Evolutionary conservation across 2,888 invertebrate species (phyloP), one percentile per base, ranked within the genome.

Genomic region (Folsomia candida): DNA sequence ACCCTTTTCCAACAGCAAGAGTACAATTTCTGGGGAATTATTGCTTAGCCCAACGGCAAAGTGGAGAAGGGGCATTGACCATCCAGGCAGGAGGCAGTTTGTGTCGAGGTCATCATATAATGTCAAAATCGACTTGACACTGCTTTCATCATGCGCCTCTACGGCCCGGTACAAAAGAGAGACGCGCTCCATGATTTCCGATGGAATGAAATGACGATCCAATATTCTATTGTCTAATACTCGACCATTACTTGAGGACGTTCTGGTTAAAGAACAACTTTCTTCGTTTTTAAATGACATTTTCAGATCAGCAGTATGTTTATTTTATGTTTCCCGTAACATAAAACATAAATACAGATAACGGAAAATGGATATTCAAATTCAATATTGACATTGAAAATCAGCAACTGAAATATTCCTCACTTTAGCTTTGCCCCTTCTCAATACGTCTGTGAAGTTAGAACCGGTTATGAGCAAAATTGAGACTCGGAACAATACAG

Each of bases 21-120:
- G 6, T 6, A 78, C 76, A 24, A 79, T 74, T 0, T 59, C 37
- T 0, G 69, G 25, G 3, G 68, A 67, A 71, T 78, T 78, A 11
- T 69, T 67, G 65, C 75, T 75, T 9, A 66, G 60, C 1, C 78
- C 79, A 26, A 79, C 79, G 1, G 78, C 71, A 0, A 73, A 29
- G 65, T 79, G 79, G 1, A 79, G 67, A 3, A 71, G 58, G 4
- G 72, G 71, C 77, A 79, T 77, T 0, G 62, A 65, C 37, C 51
- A 27, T 9, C 51, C 68, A 14, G 69, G 59, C 2, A 69, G 24
- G 18, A 69, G 18, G 51, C 26, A 4, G 59, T 75, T 73, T 2
- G 68, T 58, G 60, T 73, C 68, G 25, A 73, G 14, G 11, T 66
- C 24, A 25, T 22, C 6, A 64, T 64, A 22, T 22, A 24, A 14